Evolutionary conservation across 2,888 invertebrate genomes (phyloP).

Genomic region (Andrena fulva): DNA sequence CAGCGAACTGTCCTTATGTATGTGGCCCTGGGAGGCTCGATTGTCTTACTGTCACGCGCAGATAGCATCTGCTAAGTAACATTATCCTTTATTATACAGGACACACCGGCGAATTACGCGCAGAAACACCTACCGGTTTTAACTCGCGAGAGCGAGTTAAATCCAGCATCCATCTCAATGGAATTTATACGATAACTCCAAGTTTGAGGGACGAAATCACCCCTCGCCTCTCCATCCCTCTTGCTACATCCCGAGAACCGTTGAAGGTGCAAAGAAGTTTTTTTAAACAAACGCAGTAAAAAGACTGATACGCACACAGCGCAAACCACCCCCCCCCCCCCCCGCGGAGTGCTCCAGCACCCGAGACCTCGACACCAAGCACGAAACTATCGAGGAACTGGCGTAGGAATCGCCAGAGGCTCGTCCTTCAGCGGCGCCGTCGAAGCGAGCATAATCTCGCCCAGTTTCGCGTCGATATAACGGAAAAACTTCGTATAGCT

Average conservation of each 20-base stretch:
- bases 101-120: not conserved
- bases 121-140: too few relatives aligned
- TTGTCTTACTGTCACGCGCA: conserved; percentile 64
- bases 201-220: too few relatives aligned
- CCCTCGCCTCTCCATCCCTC: too few relatives aligned
- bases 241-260: too few relatives aligned
- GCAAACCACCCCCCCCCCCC: not conserved
- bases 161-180: too few relatives aligned
- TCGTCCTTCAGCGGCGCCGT: conserved; percentile 17
- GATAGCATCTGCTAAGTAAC: conserved; percentile 38
- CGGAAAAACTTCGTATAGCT: conserved; percentile 36
- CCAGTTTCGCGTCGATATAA: conserved; percentile 39
- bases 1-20: conserved; percentile 38
- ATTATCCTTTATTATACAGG: not conserved
- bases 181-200: too few relatives aligned
- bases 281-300: too few relatives aligned
- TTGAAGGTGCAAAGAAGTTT: too few relatives aligned
- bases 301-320: not conserved
- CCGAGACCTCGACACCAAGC: not conserved
- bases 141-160: too few relatives aligned
- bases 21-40: conserved; percentile 37
- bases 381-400: conserved; percentile 37
- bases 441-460: conserved; percentile 30
- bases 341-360: not conserved
- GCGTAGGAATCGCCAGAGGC: conserved; percentile 26